phyloP scores from a whole-genome alignment of 2,113 vertebrate genomes.

The Arvicanthis niloticus region DNA sequence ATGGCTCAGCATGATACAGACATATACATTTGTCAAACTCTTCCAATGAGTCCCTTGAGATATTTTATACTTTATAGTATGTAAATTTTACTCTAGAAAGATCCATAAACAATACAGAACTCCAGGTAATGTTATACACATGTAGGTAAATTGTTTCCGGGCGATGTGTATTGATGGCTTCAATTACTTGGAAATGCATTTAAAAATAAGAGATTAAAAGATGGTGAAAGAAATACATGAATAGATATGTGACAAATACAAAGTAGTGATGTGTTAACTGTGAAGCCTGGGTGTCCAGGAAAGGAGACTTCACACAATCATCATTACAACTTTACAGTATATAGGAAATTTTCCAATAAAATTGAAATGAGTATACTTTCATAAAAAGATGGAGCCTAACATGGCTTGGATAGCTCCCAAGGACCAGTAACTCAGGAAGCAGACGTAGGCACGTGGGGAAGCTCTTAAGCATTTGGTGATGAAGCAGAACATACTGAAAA shows the following conservation, averaged over 20 bases:
- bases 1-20: not conserved
- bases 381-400: not conserved
- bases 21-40: not conserved
- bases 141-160: not conserved
- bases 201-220: not conserved
- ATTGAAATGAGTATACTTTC: not conserved
- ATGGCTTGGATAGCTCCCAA: not conserved
- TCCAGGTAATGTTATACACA: not conserved
- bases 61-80: not conserved
- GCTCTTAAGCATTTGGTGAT: too few relatives aligned
- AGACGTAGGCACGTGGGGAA: not conserved
- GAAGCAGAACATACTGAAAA: not conserved
- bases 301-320: not conserved
- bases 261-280: not conserved
- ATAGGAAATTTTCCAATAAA: conserved; percentile 13
- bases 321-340: not conserved
- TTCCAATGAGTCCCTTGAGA: not conserved
- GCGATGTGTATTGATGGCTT: not conserved
- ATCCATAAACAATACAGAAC: not conserved
- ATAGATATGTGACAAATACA: not conserved
- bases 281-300: not conserved
- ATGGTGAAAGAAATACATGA: not conserved
- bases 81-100: conserved; percentile 47
- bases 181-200: not conserved
- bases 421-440: not conserved